Evolutionary conservation across 2,797 vertebrate species (phyloP).

Genomic region (Zenarchopterus dispar): DNA sequence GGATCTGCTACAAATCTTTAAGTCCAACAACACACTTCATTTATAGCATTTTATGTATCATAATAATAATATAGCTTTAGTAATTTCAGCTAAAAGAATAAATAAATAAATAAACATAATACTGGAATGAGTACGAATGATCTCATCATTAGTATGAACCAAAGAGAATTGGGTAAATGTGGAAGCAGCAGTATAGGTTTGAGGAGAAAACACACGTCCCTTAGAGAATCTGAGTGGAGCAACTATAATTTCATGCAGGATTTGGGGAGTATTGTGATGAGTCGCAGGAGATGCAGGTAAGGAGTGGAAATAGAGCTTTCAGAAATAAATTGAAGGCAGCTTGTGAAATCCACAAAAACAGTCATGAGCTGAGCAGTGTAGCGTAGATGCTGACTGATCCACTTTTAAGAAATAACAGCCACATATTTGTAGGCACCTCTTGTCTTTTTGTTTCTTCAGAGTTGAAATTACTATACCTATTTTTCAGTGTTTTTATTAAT

Average conservation of each 20-base stretch:
- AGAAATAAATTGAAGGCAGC: constrained; percentile 61
- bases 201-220: constrained; percentile 33
- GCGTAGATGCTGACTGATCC: constrained; percentile 22
- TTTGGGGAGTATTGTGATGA: constrained; percentile 64
- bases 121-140: constrained; percentile 30
- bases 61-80: constrained; percentile 26
- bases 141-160: constrained; percentile 26
- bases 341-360: constrained; percentile 26
- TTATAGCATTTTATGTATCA: constrained; percentile 21
- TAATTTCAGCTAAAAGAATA: constrained; percentile 27
- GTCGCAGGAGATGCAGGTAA: constrained; percentile 62
- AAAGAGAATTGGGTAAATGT: constrained; percentile 31
- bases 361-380: constrained; percentile 16
- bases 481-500: no score
- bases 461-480: no score
- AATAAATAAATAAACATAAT: constrained; percentile 2
- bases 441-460: no score
- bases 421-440: neutral
- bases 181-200: constrained; percentile 31
- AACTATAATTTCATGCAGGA: constrained; percentile 68
- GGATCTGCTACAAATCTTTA: no score
- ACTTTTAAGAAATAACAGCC: neutral
- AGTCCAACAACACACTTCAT: constrained; percentile 11
- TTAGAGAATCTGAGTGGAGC: constrained; percentile 34
- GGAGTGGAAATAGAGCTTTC: constrained; percentile 55